Evolutionary conservation across 1,140 invertebrate species (phyloP), one percentile per base, ranked within the genome.

Genomic region (Trichogramma pretiosum): DNA sequence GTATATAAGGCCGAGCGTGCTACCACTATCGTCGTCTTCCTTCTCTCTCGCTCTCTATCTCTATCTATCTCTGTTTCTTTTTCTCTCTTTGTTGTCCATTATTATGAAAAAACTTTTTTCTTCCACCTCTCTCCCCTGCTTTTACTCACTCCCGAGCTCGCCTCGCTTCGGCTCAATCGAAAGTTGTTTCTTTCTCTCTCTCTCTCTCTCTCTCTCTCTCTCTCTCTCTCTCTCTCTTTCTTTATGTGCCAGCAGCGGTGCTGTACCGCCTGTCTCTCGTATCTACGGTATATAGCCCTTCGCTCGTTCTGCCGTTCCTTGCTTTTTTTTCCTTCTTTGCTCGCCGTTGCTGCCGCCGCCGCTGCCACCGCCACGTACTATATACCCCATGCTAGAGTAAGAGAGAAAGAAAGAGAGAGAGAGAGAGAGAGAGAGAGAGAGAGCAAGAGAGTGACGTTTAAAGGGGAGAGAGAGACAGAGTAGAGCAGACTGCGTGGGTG

Each of bases 221-320:
- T 52, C 37, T 39, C 45, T 39, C 36, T 48, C 28, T 47, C 48
- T 24, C 40, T 59, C 28, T 47, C 45, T 44, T 8, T 50, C 16
- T 40, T 33, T 11, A 28, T 11, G 28, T 38, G 23, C 40, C 39
- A 34, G 5, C 26, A 13, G 35, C 46, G 35, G 14, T 42, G 55
- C 55, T 53, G 56, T 53, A 56, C 30, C 41, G 46, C 34, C 66
- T 64, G 62, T 60, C 64, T 64, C 61, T 57, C 55, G 63, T 64
- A 61, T 62, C 60, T 59, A 63, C 64, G 59, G 60, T 60, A 63
- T 61, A 60, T 63, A 59, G 61, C 56, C 57, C 55, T n/a, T 53
- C 52, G 26, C 21, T 21, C 48, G 34, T 38, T 34, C 14, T 22
- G 35, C 21, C 17, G 7, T 19, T 8, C 7, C 21, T 19, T 16